Percentiles rank a stretch among this genome's conserved stretches.
phyloP scores from a whole-genome alignment of 1,140 invertebrate genomes.

The Sarcophaga peregrina region DNA sequence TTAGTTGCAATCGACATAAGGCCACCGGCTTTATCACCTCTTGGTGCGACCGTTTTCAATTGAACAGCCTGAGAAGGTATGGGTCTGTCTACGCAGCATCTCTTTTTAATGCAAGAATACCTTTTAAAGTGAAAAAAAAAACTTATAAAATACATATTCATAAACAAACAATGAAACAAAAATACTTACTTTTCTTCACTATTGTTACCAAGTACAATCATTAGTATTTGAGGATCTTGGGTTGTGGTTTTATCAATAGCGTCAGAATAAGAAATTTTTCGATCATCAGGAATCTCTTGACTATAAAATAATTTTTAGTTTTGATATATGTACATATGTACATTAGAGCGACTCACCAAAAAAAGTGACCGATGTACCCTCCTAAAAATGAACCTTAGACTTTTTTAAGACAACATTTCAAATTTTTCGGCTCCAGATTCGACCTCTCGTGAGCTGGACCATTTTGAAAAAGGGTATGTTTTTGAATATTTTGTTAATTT shows the following conservation, averaged over 20 bases:
- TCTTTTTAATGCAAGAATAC: constrained; percentile 76
- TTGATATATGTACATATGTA: too few relatives aligned
- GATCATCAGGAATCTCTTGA: constrained; percentile 66
- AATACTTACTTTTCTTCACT: constrained; percentile 68
- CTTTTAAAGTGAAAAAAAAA: constrained; percentile 46
- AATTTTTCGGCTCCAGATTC: too few relatives aligned
- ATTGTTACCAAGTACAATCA: constrained; percentile 73
- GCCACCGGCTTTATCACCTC: constrained; percentile 34
- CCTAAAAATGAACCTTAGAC: too few relatives aligned
- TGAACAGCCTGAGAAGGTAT: constrained; percentile 80
- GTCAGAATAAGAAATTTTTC: constrained; percentile 67
- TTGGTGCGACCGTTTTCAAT: constrained; percentile 67
- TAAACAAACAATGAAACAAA: constrained; percentile 3
- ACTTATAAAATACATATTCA: neutral
- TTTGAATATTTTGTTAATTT: too few relatives aligned
- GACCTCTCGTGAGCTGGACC: too few relatives aligned
- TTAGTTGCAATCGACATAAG: constrained; percentile 84
- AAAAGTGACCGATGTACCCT: too few relatives aligned
- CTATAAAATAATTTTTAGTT: constrained; percentile 42
- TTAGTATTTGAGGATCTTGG: constrained; percentile 73
- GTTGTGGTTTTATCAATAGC: constrained; percentile 71
- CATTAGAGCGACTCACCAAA: too few relatives aligned
- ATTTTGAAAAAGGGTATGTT: too few relatives aligned
- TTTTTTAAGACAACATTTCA: too few relatives aligned
- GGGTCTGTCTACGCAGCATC: constrained; percentile 79